Evolutionary conservation across 1,140 invertebrate genomes (phyloP), one percentile per base, ranked within the genome.

Genomic region (Frieseomelitta varia): DNA sequence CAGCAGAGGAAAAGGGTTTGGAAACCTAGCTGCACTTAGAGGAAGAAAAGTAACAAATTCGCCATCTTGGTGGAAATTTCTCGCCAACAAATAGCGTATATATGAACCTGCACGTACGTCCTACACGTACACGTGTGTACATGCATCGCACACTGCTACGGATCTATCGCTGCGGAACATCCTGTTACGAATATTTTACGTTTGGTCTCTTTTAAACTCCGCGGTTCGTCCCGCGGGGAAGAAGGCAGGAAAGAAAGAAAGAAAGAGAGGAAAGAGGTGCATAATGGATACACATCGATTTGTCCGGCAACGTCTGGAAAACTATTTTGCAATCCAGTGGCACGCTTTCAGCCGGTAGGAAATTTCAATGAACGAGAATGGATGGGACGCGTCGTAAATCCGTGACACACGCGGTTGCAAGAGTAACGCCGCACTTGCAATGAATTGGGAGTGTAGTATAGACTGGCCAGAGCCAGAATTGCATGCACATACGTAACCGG

Each of bases 231-330:
- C 19, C n/a, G 27, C 14, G 0, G 24, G n/a, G 4, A 27, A 27
- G 11, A 10, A n/a, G 12, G 30, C 0, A 34, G 34, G 8, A n/a
- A 61, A 61, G 2, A 8, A 4, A 4, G 3, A 67, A 19, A 10
- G 11, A 11, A 58, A 58, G 11, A 67, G 19, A 39, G 34, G 1
- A 69, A 39, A 6, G 27, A 6, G 53, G 53, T 19, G 11, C 11
- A 19, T 69, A 72, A 80, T 30, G 51, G 30, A 72, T 39, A 39
- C 55, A 51, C 53, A 69, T 81, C 51, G 69, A 74, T 74, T 53
- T 0, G 53, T 30, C 19, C 55, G 19, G 10, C 24, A 8, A 10
- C 10, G 14, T 39, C 6, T 19, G 21, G 1, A 34, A n/a, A 34
- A 15, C 39, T 17, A 72, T 51, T 51, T 53, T 19, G 47, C 69